Base-by-base conservation (phyloP, 2,888 invertebrate species). In the Cabera pusaria region DNA sequence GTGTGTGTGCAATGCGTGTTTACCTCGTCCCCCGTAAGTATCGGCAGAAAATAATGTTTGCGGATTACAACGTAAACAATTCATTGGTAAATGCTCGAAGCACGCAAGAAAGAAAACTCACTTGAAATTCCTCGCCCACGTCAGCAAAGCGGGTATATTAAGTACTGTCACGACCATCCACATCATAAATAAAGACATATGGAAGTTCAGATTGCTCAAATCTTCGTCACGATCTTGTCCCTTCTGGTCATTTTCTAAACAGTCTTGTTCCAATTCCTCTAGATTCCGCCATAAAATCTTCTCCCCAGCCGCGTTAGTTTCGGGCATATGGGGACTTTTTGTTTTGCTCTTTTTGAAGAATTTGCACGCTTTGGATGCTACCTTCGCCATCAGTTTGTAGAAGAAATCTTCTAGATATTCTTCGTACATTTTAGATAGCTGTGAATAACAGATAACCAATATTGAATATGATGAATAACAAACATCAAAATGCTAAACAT, bases 101-200 rank as follows among this genome's bases (percentile, higher is more conserved):
- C n/a, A n/a, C n/a, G n/a, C n/a, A n/a, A n/a, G n/a, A n/a, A n/a
- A n/a, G 14, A 14, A 4, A 7, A 85, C 89, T 90, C 88, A 95
- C 95, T 92, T 92, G 58, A 93, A 94, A 83, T 94, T 95, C 63
- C 93, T 93, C 0, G 95, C 93, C 96, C 96, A 96, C 2, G 95
- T 93, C 21, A 96, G 70, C 6, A 93, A 90, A 21, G 93, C 91
- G 0, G 96, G 96, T 5, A 93, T 52, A 74, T 94, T 94, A 19
- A 95, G 78, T n/a, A 92, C 47, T 0, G 94, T 90, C 14, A 93
- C 88, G 6, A 92, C 68, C 32, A 92, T 65, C 91, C 94, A 93
- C 52, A 96, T 65, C 31, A 93, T 79, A 56, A 96, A 93, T 57
- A 95, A 69, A 41, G 93, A 91, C 61, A 95, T 90, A 64, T 96